Conservation (phyloP, 1,140 invertebrate species). For the Aplysia californica region DNA sequence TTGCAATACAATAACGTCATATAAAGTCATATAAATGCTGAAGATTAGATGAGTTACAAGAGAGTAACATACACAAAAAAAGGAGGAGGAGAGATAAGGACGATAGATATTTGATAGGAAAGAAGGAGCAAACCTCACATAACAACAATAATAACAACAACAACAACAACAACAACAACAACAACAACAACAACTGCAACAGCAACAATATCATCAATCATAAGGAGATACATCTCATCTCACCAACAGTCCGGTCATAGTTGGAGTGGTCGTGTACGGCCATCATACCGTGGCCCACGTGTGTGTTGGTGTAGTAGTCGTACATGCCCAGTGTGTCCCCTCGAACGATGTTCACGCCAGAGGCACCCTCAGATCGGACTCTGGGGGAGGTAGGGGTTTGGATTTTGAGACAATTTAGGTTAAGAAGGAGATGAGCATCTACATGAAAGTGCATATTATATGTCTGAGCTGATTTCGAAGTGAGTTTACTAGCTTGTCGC, state of each 20-base stretch:
- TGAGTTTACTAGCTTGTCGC: not conserved
- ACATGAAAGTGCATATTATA: not conserved
- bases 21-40: too few species aligned
- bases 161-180: not conserved
- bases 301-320: constrained; percentile 24
- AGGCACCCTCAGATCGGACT: not conserved
- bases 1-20: not conserved
- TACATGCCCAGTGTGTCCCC: not conserved
- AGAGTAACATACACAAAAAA: too few species aligned
- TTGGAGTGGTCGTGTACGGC: constrained; percentile 45
- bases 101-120: too few species aligned
- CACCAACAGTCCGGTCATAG: constrained; percentile 46
- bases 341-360: not conserved
- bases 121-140: too few species aligned
- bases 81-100: too few species aligned
- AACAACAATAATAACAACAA: not conserved
- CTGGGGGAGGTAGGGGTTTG: not conserved
- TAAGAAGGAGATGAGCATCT: not conserved
- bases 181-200: not conserved
- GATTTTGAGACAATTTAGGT: not conserved
- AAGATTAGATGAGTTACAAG: too few species aligned
- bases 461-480: not conserved
- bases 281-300: not conserved
- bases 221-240: not conserved
- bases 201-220: not conserved